Evolutionary conservation across 2,113 vertebrate genomes (phyloP).

Genomic region (Xenopus borealis): DNA sequence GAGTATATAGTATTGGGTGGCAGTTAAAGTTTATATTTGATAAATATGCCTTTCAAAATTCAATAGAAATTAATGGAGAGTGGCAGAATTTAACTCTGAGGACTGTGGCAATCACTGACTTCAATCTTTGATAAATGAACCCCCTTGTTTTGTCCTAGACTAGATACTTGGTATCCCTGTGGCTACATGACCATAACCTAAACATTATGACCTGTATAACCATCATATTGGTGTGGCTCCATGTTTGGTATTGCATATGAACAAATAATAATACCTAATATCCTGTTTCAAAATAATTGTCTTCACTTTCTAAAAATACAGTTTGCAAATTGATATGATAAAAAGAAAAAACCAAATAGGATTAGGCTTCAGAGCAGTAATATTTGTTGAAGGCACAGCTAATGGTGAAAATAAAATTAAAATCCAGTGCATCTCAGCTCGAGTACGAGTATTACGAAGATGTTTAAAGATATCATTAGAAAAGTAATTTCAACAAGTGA

Average conservation of each 20-base stretch:
- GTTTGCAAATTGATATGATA: conserved; percentile 19
- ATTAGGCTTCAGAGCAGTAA: conserved; percentile 12
- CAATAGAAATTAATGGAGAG: too few relatives aligned
- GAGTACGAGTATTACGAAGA: conserved; percentile 20
- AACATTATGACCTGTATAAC: too few relatives aligned
- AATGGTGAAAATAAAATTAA: conserved; percentile 41
- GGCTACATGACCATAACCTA: too few relatives aligned
- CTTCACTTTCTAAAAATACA: background rate
- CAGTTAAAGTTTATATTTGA: too few relatives aligned
- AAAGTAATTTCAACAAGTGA: conserved; percentile 3
- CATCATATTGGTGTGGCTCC: too few relatives aligned
- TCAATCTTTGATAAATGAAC: too few relatives aligned
- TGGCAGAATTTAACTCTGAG: too few relatives aligned
- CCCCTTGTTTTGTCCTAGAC: too few relatives aligned
- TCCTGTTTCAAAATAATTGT: background rate
- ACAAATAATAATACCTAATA: background rate
- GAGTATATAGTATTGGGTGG: too few relatives aligned
- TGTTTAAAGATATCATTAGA: conserved; percentile 17
- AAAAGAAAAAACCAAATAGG: background rate
- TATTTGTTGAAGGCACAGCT: conserved; percentile 29
- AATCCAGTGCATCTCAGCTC: conserved; percentile 18
- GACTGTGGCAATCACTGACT: too few relatives aligned
- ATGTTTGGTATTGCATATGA: background rate
- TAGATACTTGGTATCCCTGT: too few relatives aligned
- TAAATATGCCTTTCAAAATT: too few relatives aligned